Evolutionary conservation across 2,113 vertebrate species (phyloP).

Genomic region (Craseonycteris thonglongyai): DNA sequence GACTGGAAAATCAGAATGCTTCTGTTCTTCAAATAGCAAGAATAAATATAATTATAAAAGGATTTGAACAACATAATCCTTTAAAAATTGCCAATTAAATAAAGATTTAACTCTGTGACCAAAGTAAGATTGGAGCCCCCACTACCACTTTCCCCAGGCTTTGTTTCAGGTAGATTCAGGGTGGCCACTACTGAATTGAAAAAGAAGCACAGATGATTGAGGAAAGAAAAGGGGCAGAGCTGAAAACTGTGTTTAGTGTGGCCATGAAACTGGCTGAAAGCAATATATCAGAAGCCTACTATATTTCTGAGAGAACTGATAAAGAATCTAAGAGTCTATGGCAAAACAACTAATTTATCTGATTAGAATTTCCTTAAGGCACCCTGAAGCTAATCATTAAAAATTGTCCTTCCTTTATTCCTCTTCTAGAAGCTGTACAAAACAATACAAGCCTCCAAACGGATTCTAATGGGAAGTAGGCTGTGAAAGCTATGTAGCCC

Average conservation of each 20-base stretch:
- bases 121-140: not conserved
- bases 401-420: not conserved
- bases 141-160: no score
- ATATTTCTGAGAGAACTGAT: not conserved
- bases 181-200: rapidly evolving
- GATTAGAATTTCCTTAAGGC: not conserved
- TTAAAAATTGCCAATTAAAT: not conserved
- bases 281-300: not conserved
- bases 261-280: not conserved
- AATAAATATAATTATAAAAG: not conserved
- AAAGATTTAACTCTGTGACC: not conserved
- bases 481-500: rapidly evolving
- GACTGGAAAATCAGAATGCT: not conserved
- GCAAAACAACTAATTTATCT: not conserved
- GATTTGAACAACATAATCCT: not conserved
- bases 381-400: not conserved
- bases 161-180: not conserved
- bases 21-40: not conserved
- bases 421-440: not conserved
- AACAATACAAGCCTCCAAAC: not conserved
- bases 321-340: not conserved
- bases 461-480: rapidly evolving
- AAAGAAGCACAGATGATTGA: not conserved
- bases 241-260: not conserved
- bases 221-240: not conserved